Percentiles rank a stretch among this genome's conserved stretches.
Evolutionary conservation across 1,140 invertebrate species (phyloP).

Genomic region (Gonatopus flavifemur): DNA sequence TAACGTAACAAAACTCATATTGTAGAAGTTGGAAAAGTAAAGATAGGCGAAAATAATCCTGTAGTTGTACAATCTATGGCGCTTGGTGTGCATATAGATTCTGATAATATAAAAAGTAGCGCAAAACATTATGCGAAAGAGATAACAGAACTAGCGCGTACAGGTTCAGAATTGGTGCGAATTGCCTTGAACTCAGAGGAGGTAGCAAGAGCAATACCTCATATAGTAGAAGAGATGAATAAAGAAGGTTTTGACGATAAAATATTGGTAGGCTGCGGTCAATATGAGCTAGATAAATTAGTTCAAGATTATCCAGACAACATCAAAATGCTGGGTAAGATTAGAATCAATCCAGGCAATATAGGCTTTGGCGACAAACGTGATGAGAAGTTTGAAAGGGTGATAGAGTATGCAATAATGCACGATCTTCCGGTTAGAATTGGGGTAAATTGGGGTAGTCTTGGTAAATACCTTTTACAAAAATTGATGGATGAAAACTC

Average conservation of each 20-base stretch:
- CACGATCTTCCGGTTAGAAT: slow-evolving; percentile 17
- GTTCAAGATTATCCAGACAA: slow-evolving; percentile 21
- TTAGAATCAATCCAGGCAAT: slow-evolving; percentile 20
- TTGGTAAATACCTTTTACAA: no score
- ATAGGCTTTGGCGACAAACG: slow-evolving; percentile 21
- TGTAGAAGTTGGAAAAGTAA: no score
- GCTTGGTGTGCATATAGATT: no score
- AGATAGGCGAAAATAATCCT: no score
- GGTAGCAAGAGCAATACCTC: slow-evolving; percentile 18
- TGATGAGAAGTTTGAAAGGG: slow-evolving; percentile 18
- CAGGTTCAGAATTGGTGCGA: slow-evolving; percentile 17
- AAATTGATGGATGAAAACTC: no score
- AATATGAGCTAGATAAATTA: slow-evolving; percentile 19
- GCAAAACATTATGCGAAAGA: no score
- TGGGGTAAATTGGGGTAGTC: slow-evolving; percentile 20
- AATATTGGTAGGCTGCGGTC: slow-evolving; percentile 20
- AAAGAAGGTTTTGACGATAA: slow-evolving; percentile 21
- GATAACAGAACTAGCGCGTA: slow-evolving; percentile 16
- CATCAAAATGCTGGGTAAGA: slow-evolving; percentile 20
- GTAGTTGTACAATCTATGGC: no score
- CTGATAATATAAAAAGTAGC: no score
- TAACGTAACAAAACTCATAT: no score
- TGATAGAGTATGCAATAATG: slow-evolving; percentile 19
- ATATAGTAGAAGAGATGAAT: slow-evolving; percentile 22
- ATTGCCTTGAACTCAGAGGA: slow-evolving; percentile 20